Conservation (phyloP, 1,140 invertebrate genomes). For the Aphelinus certus region DNA sequence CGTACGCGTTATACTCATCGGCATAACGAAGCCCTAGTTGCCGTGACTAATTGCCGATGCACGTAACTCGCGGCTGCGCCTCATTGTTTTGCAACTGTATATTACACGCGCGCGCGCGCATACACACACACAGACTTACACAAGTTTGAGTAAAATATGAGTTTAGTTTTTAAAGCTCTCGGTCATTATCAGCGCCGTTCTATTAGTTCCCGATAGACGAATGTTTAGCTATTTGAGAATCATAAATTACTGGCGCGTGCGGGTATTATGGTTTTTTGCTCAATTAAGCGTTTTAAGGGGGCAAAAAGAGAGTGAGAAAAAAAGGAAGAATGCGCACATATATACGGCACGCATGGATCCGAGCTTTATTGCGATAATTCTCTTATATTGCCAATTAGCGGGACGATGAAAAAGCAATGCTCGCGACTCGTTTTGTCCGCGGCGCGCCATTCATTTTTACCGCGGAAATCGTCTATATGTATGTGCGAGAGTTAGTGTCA, state of each 20-base stretch:
- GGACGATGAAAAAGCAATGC: background rate
- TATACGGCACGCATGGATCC: background rate
- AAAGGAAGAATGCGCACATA: background rate
- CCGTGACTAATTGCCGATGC: slow-evolving; percentile 19
- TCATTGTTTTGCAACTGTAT: too few species aligned
- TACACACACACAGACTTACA: too few species aligned
- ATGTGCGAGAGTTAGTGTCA: too few species aligned
- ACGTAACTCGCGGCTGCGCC: background rate
- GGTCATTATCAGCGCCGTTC: too few species aligned
- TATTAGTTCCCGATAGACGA: too few species aligned
- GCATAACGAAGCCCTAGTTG: background rate
- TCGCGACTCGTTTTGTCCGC: background rate
- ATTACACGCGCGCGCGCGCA: too few species aligned
- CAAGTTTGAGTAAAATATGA: too few species aligned
- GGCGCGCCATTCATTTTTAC: background rate
- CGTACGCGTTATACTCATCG: background rate
- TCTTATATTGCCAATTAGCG: too few species aligned
- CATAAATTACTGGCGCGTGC: background rate
- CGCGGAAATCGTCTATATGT: too few species aligned
- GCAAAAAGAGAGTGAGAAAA: background rate
- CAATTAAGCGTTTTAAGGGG: background rate
- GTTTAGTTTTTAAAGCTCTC: too few species aligned
- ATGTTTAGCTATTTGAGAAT: too few species aligned
- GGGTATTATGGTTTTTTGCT: background rate
- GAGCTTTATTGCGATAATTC: too few species aligned